Base-by-base conservation (phyloP, 2,888 invertebrate species). In the Nephrotoma flavescens region DNA sequence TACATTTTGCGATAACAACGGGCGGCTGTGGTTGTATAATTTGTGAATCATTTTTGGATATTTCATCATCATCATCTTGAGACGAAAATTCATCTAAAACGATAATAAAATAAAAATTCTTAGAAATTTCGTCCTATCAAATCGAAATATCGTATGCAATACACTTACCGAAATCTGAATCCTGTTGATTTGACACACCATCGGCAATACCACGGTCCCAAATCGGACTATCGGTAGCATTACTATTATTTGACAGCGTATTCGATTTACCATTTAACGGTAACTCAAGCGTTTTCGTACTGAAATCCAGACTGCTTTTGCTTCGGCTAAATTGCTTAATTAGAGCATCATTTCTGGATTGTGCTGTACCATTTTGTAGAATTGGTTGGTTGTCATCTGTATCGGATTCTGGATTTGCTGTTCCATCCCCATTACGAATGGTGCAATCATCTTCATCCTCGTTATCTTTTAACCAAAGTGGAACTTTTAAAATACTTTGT, bases 151-250 rank as follows among this genome's bases (percentile, higher is more conserved):
- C 15, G 42, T 2, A n/a, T 41, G 6, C 87, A 85, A 85, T 87
- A 52, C 45, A 84, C 57, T 19, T 92, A 94, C 95, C 95, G 90
- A 96, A 96, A 91, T 96, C 96, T 87, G 96, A 96, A 91, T 97
- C 97, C 45, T 96, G 96, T 90, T 96, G 96, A 91, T 95, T 96
- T 15, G 97, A 97, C 88, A 96, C 95, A 0, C 97, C 97, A 90
- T 97, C 97, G 4, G 91, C 92, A 86, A 91, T 91, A 4, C 92
- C 92, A 2, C 92, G 90, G 89, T 91, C 92, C 86, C 90, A 90
- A 87, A 88, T 90, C 0, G 89, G 89, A 87, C 89, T 89, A 84
- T 89, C 89, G 19, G 88, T 87, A 15, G 87, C 88, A 87, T 89
- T 88, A n/a, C 12, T 86, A 31, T 83, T 86, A 89, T 88, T 42